Evolutionary conservation across 2,113 vertebrate genomes (phyloP), one percentile per base, ranked within the genome.

Genomic region (Geococcyx californianus): DNA sequence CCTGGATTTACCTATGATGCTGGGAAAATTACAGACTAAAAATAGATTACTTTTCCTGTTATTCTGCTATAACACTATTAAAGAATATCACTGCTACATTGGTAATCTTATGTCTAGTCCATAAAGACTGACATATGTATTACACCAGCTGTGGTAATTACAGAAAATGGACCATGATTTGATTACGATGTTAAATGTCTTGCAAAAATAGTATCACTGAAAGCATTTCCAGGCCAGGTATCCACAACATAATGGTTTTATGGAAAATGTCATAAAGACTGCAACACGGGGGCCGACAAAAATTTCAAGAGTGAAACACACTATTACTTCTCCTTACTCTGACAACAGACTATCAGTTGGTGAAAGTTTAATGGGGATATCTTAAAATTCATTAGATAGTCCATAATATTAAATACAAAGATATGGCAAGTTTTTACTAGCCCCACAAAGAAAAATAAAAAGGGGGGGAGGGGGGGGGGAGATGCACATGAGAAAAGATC

Each of bases 81-180:
- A 77, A 90, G 83, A 77, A 67, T 58, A 90, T 68, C 73, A 75
- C 60, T 24, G 45, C 59, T 63, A 59, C 33, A 44, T 20, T 42
- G 63, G 63, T 45, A 80, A 87, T 81, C 80, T 90, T 44, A 25
- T 16, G 34, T 84, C 73, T 94, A 59, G 47, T 78, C 64, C 60
- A 52, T 42, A 78, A 86, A 90, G 80, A 84, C 44, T 78, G 76
- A 34, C 60, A 66, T 51, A 80, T 1, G 1, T 69, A 44, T n/a
- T 47, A 47, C 74, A 67, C 47, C 52, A 84, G 9, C 80, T 68
- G 80, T 49, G 73, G 68, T 89, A 95, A 94, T 92, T 78, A 90
- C 68, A 93, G 86, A 95, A 96, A 94, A 96, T 78, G 86, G 86
- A 89, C 44, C 44, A 3, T 74, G 52, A 93, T 90, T 92, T 86